Conservation (phyloP, 2,113 vertebrate species). For the Nothocercus nigrocapillus region DNA sequence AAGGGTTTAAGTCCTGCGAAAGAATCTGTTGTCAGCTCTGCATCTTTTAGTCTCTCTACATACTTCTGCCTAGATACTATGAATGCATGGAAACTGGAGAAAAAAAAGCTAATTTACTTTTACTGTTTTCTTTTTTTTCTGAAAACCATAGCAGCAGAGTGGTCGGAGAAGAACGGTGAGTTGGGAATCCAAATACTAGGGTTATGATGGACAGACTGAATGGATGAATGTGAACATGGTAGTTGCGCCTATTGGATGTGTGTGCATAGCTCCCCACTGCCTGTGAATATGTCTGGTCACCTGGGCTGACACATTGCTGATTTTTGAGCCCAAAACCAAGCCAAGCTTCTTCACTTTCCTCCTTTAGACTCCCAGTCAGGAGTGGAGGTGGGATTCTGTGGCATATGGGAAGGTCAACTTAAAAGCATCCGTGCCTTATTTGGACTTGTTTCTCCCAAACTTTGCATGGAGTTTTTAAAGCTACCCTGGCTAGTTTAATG, state of each 20-base stretch:
- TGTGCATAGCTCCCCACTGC: neutral
- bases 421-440: rapidly evolving
- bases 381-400: neutral
- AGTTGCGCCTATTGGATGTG: neutral
- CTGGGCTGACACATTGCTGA: neutral
- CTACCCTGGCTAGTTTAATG: neutral
- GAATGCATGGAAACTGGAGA: rapidly evolving
- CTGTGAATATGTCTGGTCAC: neutral
- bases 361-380: neutral
- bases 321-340: neutral
- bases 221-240: neutral
- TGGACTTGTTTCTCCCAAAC: neutral
- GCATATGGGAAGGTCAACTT: neutral
- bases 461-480: neutral
- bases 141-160: slow-evolving; percentile 25
- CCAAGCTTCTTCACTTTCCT: neutral
- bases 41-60: rapidly evolving
- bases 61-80: neutral
- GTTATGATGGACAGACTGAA: neutral
- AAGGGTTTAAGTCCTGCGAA: neutral
- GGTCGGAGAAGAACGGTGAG: slow-evolving; percentile 47
- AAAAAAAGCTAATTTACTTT: neutral
- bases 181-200: neutral
- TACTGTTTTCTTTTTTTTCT: slow-evolving; percentile 54
- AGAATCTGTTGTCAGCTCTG: too few species aligned